Conservation (phyloP, 2,888 invertebrate species). For the Nomada goodeniana region DNA sequence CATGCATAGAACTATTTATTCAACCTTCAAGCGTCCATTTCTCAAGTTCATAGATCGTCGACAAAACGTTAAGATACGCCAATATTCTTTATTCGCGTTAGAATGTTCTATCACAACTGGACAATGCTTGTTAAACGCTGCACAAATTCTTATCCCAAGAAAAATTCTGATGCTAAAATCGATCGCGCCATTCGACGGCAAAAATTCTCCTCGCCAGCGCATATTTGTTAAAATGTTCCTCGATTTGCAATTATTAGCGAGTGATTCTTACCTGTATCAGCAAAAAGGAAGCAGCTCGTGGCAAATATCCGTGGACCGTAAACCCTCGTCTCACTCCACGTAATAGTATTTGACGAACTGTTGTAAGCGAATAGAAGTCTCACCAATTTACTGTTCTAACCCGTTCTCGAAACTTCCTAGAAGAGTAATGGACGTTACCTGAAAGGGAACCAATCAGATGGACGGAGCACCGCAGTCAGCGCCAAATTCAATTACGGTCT, state of each 20-base stretch:
- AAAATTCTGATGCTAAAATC: conserved; percentile 57
- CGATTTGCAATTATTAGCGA: background rate
- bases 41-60: conserved; percentile 1
- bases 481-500: conserved; percentile 54
- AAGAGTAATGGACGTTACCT: conserved; percentile 75
- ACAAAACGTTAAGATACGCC: conserved; percentile 1
- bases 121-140: conserved; percentile 12
- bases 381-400: conserved; percentile 63
- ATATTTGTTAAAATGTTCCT: conserved; percentile 25
- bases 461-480: conserved; percentile 36
- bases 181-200: conserved; percentile 52
- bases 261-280: conserved; percentile 65
- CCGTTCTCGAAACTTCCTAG: conserved; percentile 80
- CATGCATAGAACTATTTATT: conserved; percentile 42
- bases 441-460: conserved; percentile 69
- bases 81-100: background rate
- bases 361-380: conserved; percentile 60
- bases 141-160: conserved; percentile 28
- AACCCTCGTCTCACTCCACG: conserved; percentile 50
- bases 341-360: conserved; percentile 65
- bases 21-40: conserved; percentile 49
- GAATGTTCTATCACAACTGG: background rate
- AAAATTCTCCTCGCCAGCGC: conserved; percentile 28
- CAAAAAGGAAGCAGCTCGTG: conserved; percentile 52
- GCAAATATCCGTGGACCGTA: conserved; percentile 53